Conservation (phyloP, 2,113 vertebrate species). For the Eubucco bourcierii region DNA sequence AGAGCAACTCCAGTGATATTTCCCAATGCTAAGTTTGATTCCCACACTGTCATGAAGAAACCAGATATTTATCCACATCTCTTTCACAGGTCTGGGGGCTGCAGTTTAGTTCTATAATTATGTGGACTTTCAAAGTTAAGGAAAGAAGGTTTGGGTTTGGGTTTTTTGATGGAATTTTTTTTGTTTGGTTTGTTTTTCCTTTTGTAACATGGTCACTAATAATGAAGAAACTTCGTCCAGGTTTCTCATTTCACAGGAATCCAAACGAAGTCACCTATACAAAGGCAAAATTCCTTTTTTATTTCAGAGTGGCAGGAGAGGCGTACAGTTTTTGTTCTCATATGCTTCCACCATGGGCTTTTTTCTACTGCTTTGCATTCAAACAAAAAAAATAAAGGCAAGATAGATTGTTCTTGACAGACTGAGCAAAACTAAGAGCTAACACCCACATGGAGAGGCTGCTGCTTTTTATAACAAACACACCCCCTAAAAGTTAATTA, state of each 20-base stretch:
- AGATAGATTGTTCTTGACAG: too few relatives aligned
- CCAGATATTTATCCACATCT: not conserved
- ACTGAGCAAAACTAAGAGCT: too few relatives aligned
- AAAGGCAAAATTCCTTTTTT: not conserved
- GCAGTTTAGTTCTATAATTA: not conserved
- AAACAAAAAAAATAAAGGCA: rapidly evolving
- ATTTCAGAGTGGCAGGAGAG: not conserved
- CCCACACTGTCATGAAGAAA: not conserved
- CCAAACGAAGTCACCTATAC: not conserved
- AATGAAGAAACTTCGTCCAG: not conserved
- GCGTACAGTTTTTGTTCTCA: not conserved
- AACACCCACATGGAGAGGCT: not conserved
- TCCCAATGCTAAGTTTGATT: not conserved
- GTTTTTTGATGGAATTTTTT: too few relatives aligned
- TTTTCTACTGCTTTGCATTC: not conserved
- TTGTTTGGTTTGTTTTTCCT: not conserved
- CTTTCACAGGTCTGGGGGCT: not conserved
- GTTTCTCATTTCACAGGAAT: not conserved
- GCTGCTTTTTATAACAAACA: not conserved
- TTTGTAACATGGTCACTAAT: not conserved
- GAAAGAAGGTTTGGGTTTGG: not conserved
- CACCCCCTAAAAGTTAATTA: constrained; percentile 10
- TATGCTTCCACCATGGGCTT: not conserved
- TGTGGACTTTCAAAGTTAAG: not conserved
- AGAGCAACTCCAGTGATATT: not conserved